These are phyloP conservation scores for Leptinotarsa texana DNA, from an alignment of 1,140 invertebrate genomes.

Conservation along the genomic window DNA sequence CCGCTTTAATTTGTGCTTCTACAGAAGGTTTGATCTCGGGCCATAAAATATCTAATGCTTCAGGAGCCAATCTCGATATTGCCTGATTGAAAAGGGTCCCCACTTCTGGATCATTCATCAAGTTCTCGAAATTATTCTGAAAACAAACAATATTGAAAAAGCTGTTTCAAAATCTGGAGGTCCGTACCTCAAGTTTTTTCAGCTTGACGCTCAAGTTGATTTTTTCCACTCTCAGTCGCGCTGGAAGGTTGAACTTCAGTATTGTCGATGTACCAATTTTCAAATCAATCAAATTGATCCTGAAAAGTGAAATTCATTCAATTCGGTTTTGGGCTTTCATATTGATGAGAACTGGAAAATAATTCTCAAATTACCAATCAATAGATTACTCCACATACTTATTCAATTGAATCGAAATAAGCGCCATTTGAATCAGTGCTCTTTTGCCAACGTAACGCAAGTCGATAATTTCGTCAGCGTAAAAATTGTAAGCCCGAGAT, in stretches of 20 bases:
- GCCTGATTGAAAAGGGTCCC: constrained; percentile 52
- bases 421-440: too few species aligned
- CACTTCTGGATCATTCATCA: constrained; percentile 48
- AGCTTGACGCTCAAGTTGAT: constrained; percentile 41
- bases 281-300: constrained; percentile 42
- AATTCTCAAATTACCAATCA: too few species aligned
- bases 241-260: constrained; percentile 41
- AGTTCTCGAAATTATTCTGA: constrained; percentile 51
- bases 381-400: too few species aligned
- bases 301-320: constrained; percentile 23
- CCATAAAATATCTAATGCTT: constrained; percentile 53
- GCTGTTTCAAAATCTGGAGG: not conserved
- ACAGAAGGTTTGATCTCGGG: constrained; percentile 51
- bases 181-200: constrained; percentile 40
- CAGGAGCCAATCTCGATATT: constrained; percentile 50
- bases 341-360: too few species aligned
- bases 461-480: too few species aligned
- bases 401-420: too few species aligned
- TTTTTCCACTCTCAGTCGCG: constrained; percentile 37
- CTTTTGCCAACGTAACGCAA: too few species aligned
- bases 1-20: constrained; percentile 49
- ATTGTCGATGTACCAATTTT: constrained; percentile 42
- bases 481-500: too few species aligned
- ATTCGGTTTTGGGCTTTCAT: not conserved
- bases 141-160: constrained; percentile 26